These are phyloP conservation scores for Furcifer pardalis DNA, from an alignment of 2,797 vertebrate species.

Conservation along the genomic window DNA sequence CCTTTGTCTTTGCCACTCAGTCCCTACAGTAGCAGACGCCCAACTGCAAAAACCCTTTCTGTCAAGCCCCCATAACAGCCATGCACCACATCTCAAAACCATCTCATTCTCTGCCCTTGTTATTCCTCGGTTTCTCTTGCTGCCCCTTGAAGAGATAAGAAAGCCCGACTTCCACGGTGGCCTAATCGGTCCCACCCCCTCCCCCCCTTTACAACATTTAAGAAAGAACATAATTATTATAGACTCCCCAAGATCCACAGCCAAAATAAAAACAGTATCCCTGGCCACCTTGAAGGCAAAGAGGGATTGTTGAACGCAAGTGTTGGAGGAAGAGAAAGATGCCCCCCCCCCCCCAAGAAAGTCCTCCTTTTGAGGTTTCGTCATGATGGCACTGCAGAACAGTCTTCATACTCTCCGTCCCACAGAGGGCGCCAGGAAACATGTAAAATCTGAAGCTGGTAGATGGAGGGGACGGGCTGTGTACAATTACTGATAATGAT, in stretches of 20 bases:
- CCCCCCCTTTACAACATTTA: constrained; percentile 68
- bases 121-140: constrained; percentile 15
- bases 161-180: constrained; percentile 51
- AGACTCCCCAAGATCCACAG: constrained; percentile 67
- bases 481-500: constrained; percentile 72
- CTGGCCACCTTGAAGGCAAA: constrained; percentile 64
- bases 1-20: constrained; percentile 1
- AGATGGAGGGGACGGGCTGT: constrained; percentile 63
- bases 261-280: constrained; percentile 59
- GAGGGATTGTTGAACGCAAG: constrained; percentile 69
- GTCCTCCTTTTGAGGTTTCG: constrained; percentile 60
- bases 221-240: constrained; percentile 64
- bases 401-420: constrained; percentile 35
- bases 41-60: constrained; percentile 22
- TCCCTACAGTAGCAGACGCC: constrained; percentile 33
- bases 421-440: constrained; percentile 44
- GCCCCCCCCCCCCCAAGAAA: constrained; percentile 64
- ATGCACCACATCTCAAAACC: constrained; percentile 9
- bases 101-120: constrained; percentile 19
- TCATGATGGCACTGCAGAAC: constrained; percentile 44
- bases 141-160: constrained; percentile 20
- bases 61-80: constrained; percentile 42
- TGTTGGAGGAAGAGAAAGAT: constrained; percentile 61
- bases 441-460: constrained; percentile 56
- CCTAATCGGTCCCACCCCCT: constrained; percentile 49